Evolutionary conservation across 1,140 invertebrate species (phyloP).

Genomic region (Papilio polytes): DNA sequence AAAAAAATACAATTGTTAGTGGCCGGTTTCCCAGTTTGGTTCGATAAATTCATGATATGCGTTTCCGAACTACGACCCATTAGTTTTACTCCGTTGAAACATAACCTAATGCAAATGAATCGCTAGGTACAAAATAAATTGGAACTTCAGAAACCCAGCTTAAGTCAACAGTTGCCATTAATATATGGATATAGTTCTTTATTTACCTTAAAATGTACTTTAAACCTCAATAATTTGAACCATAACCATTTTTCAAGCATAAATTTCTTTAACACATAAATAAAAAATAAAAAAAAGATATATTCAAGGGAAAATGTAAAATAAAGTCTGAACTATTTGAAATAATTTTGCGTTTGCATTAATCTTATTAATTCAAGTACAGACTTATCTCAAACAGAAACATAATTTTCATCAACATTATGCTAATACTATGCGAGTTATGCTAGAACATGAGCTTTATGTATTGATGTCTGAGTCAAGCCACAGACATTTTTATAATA

Average conservation of each 20-base stretch:
- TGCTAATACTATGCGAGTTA: constrained; percentile 26
- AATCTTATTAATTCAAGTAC: constrained; percentile 10
- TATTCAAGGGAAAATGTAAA: not conserved
- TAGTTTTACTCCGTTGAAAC: too few relatives aligned
- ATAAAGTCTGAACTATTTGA: not conserved
- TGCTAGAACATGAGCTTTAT: constrained; percentile 19
- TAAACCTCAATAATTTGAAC: not conserved
- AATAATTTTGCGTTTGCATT: not conserved
- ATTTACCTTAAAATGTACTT: not conserved
- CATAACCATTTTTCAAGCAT: not conserved
- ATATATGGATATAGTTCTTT: not conserved
- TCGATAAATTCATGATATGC: too few relatives aligned
- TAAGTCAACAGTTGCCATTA: not conserved
- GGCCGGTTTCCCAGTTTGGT: too few relatives aligned
- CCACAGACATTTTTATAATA: constrained; percentile 28
- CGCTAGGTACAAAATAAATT: too few relatives aligned
- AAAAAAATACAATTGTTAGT: not conserved
- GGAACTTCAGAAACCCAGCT: too few relatives aligned
- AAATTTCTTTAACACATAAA: too few relatives aligned
- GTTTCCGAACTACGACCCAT: too few relatives aligned
- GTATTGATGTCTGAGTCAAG: constrained; percentile 30
- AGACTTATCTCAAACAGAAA: constrained; percentile 25
- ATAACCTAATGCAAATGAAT: too few relatives aligned
- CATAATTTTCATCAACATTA: constrained; percentile 35
- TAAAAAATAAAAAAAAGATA: too few relatives aligned